Conservation (phyloP, 2,797 vertebrate genomes). For the Apogon hyalosoma region DNA sequence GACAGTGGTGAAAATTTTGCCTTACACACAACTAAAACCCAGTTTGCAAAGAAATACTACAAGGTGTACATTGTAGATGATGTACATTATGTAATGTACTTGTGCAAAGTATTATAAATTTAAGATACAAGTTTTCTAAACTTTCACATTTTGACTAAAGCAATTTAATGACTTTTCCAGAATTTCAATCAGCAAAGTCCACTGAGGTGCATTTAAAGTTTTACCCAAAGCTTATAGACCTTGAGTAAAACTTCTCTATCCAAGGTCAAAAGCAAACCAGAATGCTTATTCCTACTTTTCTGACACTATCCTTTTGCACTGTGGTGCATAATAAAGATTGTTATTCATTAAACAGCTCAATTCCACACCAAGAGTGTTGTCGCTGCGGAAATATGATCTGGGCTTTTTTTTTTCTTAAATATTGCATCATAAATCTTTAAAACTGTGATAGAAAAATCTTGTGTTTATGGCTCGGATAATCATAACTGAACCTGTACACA, state of each 20-base stretch:
- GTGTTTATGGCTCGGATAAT: conserved; percentile 36
- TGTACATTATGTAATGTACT: too few relatives aligned
- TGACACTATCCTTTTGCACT: not conserved
- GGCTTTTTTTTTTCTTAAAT: conserved; percentile 14
- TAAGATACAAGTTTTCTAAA: too few relatives aligned
- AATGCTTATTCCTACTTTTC: not conserved
- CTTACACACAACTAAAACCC: not conserved
- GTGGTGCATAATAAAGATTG: not conserved
- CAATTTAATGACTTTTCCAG: too few relatives aligned
- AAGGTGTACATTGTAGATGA: not conserved
- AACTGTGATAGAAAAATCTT: conserved; percentile 20
- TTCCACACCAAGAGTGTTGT: conserved; percentile 19
- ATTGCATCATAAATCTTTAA: conserved; percentile 4
- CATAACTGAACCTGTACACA: not conserved
- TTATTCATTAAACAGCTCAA: conserved; percentile 16
- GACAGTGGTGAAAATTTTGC: conserved; percentile 3
- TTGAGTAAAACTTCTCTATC: not conserved
- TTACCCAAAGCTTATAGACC: too few relatives aligned
- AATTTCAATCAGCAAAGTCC: too few relatives aligned
- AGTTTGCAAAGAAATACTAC: not conserved
- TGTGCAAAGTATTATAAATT: too few relatives aligned
- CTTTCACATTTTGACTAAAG: too few relatives aligned
- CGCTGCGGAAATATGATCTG: conserved; percentile 15
- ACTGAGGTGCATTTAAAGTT: too few relatives aligned
- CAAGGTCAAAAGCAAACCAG: not conserved